Percentiles rank a stretch among this genome's conserved stretches.
phyloP scores from a whole-genome alignment of 2,888 invertebrate genomes.

The Macaria notata region DNA sequence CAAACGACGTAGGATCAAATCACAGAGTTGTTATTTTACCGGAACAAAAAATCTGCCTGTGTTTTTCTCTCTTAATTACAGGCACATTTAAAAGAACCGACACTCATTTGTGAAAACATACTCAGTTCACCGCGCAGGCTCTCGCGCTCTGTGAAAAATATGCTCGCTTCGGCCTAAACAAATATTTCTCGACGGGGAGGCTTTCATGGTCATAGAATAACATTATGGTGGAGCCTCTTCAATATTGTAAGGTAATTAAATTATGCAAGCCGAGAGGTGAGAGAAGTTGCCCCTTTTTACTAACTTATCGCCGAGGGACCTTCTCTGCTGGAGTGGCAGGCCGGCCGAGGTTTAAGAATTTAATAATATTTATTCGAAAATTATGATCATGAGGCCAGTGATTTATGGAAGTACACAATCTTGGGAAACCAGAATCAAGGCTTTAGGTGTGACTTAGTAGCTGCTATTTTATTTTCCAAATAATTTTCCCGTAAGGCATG shows the following conservation, averaged over 20 bases:
- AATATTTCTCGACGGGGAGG: slow-evolving; percentile 33
- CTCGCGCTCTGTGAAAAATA: slow-evolving; percentile 30
- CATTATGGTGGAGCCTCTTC: slow-evolving; percentile 23
- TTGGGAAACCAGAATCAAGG: too few species aligned
- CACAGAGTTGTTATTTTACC: slow-evolving; percentile 24
- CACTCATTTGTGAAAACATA: slow-evolving; percentile 32
- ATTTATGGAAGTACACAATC: slow-evolving; percentile 13
- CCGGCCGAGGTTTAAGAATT: slow-evolving; percentile 16
- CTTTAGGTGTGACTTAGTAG: too few species aligned
- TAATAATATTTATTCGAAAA: slow-evolving; percentile 18
- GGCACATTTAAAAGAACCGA: slow-evolving; percentile 26
- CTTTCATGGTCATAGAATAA: slow-evolving; percentile 30
- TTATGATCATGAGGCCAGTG: slow-evolving; percentile 17
- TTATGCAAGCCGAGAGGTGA: slow-evolving; percentile 28
- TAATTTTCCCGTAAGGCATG: too few species aligned
- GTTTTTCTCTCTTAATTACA: slow-evolving; percentile 26
- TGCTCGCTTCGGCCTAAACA: slow-evolving; percentile 31
- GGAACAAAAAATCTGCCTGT: slow-evolving; percentile 17
- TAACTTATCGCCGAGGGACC: slow-evolving; percentile 23
- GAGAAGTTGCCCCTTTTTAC: slow-evolving; percentile 25
- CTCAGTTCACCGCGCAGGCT: slow-evolving; percentile 17
- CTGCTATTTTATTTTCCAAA: too few species aligned
- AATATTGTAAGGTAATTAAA: slow-evolving; percentile 31
- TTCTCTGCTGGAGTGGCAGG: slow-evolving; percentile 13
- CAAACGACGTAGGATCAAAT: slow-evolving; percentile 24